A percentile compares a stretch with the other conserved stretches of the same genome.
Evolutionary conservation across 53 echinoderm and acorn worm species (phyloP).

Genomic region (Holothuria scabra): DNA sequence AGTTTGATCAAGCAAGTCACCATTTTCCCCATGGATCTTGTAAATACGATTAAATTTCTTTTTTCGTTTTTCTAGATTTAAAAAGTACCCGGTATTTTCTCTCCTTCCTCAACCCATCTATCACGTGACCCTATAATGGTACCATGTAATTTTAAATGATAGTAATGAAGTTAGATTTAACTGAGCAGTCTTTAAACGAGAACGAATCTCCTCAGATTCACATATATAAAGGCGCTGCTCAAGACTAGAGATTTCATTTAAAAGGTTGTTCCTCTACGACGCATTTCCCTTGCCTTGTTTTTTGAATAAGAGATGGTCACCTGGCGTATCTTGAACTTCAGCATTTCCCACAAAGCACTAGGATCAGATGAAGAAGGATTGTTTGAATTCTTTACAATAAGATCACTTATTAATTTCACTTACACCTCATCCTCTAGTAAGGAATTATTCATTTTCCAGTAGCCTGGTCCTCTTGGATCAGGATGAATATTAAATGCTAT

Average conservation of each 20-base stretch:
- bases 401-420: no score
- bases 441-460: conserved; percentile 45
- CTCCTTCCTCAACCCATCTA: conserved; percentile 10
- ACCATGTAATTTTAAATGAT: conserved; percentile 1
- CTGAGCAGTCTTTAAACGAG: neutral
- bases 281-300: neutral
- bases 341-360: neutral
- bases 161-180: neutral
- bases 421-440: no score
- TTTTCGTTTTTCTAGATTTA: no score
- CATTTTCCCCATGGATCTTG: no score
- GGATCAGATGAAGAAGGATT: no score
- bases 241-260: neutral
- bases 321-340: neutral
- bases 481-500: neutral
- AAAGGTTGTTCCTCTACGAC: neutral
- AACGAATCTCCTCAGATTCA: neutral
- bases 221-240: neutral
- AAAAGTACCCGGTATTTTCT: no score
- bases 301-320: no score
- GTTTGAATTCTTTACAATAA: no score
- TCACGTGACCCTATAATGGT: conserved; percentile 5
- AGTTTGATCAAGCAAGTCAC: no score
- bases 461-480: conserved; percentile 8
- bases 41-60: no score